Evolutionary conservation across 92 coral and sea anemone genomes (phyloP).

Genomic region (Porites evermanni): DNA sequence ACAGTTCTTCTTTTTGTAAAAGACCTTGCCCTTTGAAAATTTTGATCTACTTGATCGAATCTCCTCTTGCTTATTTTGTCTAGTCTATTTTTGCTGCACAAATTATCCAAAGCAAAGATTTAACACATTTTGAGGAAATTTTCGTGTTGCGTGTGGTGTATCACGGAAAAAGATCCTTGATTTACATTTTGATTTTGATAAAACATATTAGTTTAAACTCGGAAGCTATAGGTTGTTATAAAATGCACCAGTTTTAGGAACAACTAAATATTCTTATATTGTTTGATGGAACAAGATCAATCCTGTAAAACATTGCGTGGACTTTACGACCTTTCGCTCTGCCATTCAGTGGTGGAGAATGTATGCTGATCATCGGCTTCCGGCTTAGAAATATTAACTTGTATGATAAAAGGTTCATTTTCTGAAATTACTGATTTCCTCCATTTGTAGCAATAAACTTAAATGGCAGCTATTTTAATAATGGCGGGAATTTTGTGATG

Average conservation of each 20-base stretch:
- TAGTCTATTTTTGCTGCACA: too few species aligned
- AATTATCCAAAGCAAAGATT: not conserved
- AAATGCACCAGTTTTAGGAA: not conserved
- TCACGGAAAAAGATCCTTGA: conserved; percentile 3
- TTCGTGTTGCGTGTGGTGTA: not conserved
- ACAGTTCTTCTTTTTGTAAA: not conserved
- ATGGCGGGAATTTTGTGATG: not conserved
- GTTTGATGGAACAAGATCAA: not conserved
- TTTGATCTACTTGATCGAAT: not conserved
- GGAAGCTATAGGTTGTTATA: not conserved
- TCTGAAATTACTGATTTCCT: not conserved
- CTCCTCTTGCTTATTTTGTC: too few species aligned
- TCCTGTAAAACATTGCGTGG: not conserved
- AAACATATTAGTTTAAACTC: not conserved
- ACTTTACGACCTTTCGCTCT: not conserved
- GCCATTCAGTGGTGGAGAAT: not conserved
- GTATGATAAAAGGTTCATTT: not conserved
- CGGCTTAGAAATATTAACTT: not conserved
- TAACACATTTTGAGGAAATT: not conserved
- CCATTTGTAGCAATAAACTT: not conserved
- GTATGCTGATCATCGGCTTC: not conserved
- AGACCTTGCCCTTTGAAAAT: not conserved
- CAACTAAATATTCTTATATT: not conserved
- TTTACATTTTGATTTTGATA: not conserved
- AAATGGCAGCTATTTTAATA: not conserved